These are phyloP conservation scores for Psammodynastes pulverulentus DNA, from an alignment of 2,113 vertebrate genomes.

Conservation along the genomic window DNA sequence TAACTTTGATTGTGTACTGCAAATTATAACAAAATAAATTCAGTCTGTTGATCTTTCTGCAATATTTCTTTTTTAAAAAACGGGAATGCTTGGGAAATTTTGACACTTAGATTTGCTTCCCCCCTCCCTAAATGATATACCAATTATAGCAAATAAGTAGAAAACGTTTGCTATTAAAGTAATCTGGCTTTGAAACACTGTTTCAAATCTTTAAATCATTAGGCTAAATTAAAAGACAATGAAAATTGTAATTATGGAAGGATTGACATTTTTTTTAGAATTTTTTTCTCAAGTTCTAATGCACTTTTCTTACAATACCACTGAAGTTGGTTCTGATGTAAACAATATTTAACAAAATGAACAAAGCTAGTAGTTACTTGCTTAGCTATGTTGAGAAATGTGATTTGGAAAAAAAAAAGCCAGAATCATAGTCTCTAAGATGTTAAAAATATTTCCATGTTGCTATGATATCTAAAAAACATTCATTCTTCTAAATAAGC, in stretches of 20 bases:
- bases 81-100: not conserved
- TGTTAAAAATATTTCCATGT: not conserved
- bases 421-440: not conserved
- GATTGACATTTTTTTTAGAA: not conserved
- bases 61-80: slow-evolving; percentile 2
- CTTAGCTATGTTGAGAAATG: not conserved
- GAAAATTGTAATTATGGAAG: not conserved
- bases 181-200: not conserved
- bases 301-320: not conserved
- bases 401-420: not conserved
- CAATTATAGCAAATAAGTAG: not conserved
- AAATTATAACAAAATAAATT: slow-evolving; percentile 75
- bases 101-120: not conserved
- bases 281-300: not conserved
- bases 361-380: not conserved
- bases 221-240: not conserved
- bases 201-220: not conserved
- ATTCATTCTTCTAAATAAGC: not conserved
- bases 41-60: slow-evolving; percentile 60
- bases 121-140: not conserved
- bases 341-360: not conserved
- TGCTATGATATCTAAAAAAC: not conserved
- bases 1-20: slow-evolving; percentile 72
- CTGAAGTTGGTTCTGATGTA: not conserved
- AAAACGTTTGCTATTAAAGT: not conserved